phyloP scores from a whole-genome alignment of 1,140 invertebrate species.

The Camponotus vicinus region DNA sequence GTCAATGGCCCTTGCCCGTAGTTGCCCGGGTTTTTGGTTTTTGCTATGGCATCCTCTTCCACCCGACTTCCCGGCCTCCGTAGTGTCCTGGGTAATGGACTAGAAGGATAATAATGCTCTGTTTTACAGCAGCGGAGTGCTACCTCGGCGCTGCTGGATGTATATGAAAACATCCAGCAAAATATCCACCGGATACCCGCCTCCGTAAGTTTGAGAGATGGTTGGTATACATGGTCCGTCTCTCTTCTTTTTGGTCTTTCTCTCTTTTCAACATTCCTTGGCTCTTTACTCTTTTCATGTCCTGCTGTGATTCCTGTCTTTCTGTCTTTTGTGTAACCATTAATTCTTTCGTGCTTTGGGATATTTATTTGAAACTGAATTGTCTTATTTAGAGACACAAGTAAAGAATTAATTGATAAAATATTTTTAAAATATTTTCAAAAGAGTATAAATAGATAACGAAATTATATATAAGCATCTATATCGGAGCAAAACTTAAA shows the following conservation, averaged over 20 bases:
- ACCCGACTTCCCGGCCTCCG: constrained; percentile 71
- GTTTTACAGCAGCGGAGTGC: constrained; percentile 76
- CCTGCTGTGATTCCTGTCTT: background rate
- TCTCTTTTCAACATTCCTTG: background rate
- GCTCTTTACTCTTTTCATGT: constrained; percentile 15
- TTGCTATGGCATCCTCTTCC: constrained; percentile 71
- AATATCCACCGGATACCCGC: constrained; percentile 73
- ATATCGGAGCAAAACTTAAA: background rate
- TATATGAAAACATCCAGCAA: constrained; percentile 78
- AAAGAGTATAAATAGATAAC: background rate
- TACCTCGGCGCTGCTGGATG: constrained; percentile 58
- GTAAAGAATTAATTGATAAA: constrained; percentile 8
- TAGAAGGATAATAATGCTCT: constrained; percentile 81
- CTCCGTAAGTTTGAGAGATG: constrained; percentile 74
- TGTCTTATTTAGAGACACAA: background rate
- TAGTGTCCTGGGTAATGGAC: constrained; percentile 79
- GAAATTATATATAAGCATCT: background rate
- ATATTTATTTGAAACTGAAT: background rate
- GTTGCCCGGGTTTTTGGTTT: constrained; percentile 80
- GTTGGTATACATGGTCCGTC: constrained; percentile 28
- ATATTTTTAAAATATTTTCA: background rate
- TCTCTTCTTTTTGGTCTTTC: background rate
- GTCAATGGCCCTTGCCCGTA: constrained; percentile 79
- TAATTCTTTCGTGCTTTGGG: background rate
- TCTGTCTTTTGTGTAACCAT: constrained; percentile 12